phyloP scores from a whole-genome alignment of 2,888 invertebrate genomes.

The Meiosimyza decipiens region DNA sequence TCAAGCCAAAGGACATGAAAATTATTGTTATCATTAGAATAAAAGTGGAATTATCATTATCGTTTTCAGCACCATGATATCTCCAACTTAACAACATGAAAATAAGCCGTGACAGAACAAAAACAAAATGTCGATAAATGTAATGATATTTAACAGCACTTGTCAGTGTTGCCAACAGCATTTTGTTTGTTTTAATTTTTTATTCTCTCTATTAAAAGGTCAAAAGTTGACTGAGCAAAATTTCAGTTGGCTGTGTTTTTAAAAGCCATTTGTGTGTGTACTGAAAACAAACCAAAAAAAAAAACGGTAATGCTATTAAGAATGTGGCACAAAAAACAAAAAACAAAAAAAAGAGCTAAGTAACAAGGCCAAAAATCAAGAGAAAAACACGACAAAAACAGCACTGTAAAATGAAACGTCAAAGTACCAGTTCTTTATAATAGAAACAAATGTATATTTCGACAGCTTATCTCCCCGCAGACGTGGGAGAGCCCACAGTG shows the following conservation, averaged over 20 bases:
- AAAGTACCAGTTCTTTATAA: neutral
- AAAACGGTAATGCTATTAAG: neutral
- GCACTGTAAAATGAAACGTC: neutral
- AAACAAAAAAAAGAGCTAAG: neutral
- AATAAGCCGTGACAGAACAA: neutral
- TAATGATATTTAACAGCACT: neutral
- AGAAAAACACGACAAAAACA: neutral
- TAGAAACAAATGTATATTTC: conserved; percentile 13
- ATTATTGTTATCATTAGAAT: neutral
- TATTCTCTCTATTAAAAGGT: neutral
- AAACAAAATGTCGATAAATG: conserved; percentile 3
- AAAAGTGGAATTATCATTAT: conserved; percentile 8
- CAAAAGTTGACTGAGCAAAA: conserved; percentile 10
- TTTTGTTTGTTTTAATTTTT: neutral
- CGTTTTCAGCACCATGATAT: neutral
- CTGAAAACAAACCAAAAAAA: neutral
- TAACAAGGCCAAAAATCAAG: neutral
- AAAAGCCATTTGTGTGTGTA: neutral
- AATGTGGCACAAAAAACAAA: neutral
- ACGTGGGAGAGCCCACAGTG: neutral
- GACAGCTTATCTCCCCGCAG: neutral
- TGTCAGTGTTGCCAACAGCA: neutral
- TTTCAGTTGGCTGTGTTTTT: neutral
- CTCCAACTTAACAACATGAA: neutral
- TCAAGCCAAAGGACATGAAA: neutral